phyloP scores from a whole-genome alignment of 2,888 invertebrate species.

The Chouioia cunea region DNA sequence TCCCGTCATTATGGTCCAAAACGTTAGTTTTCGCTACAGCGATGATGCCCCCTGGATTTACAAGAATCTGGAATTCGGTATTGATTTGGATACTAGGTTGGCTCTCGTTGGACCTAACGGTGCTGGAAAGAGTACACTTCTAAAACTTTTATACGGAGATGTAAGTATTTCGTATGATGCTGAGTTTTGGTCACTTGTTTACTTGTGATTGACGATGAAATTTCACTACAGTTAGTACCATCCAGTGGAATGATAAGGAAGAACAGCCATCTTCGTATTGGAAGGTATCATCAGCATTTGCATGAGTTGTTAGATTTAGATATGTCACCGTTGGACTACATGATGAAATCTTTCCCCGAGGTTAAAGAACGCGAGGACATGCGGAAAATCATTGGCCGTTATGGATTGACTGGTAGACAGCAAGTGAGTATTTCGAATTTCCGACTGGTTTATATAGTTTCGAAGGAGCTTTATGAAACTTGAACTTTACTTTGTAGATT shows the following conservation, averaged over 20 bases:
- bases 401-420: slow-evolving; percentile 96
- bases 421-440: slow-evolving; percentile 73
- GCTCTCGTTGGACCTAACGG: slow-evolving; percentile 99
- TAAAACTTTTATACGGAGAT: slow-evolving; percentile 96
- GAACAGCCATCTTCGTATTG: slow-evolving; percentile 97
- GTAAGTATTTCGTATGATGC: slow-evolving; percentile 70
- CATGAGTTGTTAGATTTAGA: slow-evolving; percentile 96
- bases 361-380: slow-evolving; percentile 98
- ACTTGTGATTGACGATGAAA: too few species aligned
- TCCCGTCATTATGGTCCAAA: slow-evolving; percentile 98
- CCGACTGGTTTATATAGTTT: background rate
- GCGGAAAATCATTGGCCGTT: slow-evolving; percentile 98
- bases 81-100: slow-evolving; percentile 95
- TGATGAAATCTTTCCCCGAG: slow-evolving; percentile 97
- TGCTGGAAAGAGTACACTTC: slow-evolving; percentile 97
- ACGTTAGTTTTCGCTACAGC: slow-evolving; percentile 95
- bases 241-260: slow-evolving; percentile 97
- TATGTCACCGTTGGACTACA: slow-evolving; percentile 95
- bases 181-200: too few species aligned
- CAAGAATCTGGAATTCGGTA: slow-evolving; percentile 97
- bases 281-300: slow-evolving; percentile 98
- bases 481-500: slow-evolving; percentile 71
- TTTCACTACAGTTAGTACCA: slow-evolving; percentile 80
- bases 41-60: slow-evolving; percentile 92
- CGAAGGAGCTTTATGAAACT: slow-evolving; percentile 11